phyloP scores from a whole-genome alignment of 2,113 vertebrate species.

The Rhegmatorhina hoffmannsi region DNA sequence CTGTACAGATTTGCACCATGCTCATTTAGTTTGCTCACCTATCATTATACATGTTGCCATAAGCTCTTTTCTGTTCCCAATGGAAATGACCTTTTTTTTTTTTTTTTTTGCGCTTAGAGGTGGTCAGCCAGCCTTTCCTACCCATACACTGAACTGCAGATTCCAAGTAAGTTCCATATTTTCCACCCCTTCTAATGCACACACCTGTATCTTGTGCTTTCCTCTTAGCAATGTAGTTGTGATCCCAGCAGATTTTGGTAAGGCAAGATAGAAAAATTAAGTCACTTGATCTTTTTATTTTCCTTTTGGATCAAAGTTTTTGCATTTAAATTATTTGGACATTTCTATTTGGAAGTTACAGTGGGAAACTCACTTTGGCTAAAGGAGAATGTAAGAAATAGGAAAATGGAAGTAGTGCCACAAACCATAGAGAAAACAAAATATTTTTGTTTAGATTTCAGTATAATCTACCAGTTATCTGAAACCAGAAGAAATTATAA shows the following conservation, averaged over 20 bases:
- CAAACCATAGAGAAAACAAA: background rate
- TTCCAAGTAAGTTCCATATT: background rate
- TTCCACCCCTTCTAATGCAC: background rate
- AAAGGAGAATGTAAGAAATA: background rate
- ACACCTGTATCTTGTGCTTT: background rate
- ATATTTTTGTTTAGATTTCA: background rate
- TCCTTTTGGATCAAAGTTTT: background rate
- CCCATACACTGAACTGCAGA: background rate
- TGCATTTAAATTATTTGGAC: background rate
- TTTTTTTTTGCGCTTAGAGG: background rate
- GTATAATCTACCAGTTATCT: background rate
- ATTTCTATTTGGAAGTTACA: background rate
- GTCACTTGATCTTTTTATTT: fast-evolving
- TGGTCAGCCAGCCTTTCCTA: background rate
- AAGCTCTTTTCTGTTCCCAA: background rate
- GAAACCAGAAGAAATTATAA: background rate
- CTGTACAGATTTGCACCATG: background rate
- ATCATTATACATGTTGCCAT: background rate
- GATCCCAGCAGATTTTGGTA: background rate
- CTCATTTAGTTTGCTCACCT: background rate
- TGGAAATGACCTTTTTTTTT: background rate
- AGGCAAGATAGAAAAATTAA: background rate
- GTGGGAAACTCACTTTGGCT: background rate
- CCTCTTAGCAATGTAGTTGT: background rate
- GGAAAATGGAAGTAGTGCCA: background rate